Percentiles rank a stretch among this genome's conserved stretches.
phyloP scores from a whole-genome alignment of 2,113 vertebrate genomes.

The Tricholaema leucomelas region DNA sequence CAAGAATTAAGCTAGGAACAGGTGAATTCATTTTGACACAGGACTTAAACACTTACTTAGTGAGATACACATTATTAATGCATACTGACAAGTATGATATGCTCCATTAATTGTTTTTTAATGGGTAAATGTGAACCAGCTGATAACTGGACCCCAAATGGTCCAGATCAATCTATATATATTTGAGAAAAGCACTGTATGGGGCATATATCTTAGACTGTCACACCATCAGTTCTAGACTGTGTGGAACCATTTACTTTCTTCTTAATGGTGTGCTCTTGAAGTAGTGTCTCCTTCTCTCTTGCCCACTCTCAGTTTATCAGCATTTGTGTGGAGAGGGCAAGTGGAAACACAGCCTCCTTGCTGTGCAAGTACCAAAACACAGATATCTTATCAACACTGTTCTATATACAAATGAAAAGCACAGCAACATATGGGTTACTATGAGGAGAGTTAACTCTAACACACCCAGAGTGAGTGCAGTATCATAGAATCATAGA shows the following conservation, averaged over 20 bases:
- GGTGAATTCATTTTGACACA: neutral
- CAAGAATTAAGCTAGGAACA: neutral
- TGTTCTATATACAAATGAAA: neutral
- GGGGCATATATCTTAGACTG: no score
- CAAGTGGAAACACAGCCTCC: neutral
- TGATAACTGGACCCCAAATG: no score
- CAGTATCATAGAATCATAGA: no score
- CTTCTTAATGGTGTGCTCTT: no score
- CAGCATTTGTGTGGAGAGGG: neutral
- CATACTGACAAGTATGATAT: neutral
- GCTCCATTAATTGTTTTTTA: neutral
- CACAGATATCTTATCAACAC: neutral
- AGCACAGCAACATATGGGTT: neutral
- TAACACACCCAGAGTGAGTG: neutral
- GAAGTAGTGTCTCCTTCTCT: neutral
- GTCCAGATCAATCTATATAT: no score
- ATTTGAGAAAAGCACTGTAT: no score
- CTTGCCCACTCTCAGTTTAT: neutral
- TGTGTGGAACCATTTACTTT: no score
- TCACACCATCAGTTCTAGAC: no score
- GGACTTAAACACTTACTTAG: neutral
- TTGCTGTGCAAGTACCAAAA: neutral
- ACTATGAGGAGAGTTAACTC: neutral
- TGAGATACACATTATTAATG: neutral
- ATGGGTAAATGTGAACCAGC: no score